A percentile compares a stretch with the other conserved stretches of the same genome.
Evolutionary conservation across 2,113 vertebrate species (phyloP).

Genomic region (Myotis brandtii): DNA sequence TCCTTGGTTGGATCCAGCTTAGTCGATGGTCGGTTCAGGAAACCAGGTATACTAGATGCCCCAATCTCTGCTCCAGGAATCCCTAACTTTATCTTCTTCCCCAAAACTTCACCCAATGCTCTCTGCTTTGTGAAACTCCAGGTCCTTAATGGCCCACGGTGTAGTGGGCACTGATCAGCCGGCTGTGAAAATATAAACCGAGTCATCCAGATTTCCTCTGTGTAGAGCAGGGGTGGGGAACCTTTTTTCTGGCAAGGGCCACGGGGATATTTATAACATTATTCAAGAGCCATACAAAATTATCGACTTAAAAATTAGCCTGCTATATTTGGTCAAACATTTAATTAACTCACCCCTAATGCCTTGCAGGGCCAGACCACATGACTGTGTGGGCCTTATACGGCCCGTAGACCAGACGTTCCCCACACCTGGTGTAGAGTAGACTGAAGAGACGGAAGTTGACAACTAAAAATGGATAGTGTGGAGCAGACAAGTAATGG

Average conservation of each 20-base stretch:
- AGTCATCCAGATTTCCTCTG: slow-evolving; percentile 41
- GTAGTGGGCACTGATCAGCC: background rate
- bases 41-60: rapidly evolving
- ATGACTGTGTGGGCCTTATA: no score
- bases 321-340: no score
- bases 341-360: no score
- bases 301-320: no score
- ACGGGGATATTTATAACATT: no score
- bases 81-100: background rate
- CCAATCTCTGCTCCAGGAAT: background rate
- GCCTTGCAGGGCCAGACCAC: no score
- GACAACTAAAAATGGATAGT: background rate
- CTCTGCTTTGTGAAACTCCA: background rate
- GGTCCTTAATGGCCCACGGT: background rate
- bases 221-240: background rate
- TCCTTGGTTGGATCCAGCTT: background rate
- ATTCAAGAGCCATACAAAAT: no score
- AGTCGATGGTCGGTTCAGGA: background rate
- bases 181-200: background rate
- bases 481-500: background rate
- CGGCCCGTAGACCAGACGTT: no score
- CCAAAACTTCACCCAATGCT: background rate
- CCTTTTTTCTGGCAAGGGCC: no score
- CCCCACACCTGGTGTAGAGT: no score
- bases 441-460: background rate